These are phyloP conservation scores for Cherax quadricarinatus DNA, from an alignment of 1,140 invertebrate genomes.

Conservation along the genomic window DNA sequence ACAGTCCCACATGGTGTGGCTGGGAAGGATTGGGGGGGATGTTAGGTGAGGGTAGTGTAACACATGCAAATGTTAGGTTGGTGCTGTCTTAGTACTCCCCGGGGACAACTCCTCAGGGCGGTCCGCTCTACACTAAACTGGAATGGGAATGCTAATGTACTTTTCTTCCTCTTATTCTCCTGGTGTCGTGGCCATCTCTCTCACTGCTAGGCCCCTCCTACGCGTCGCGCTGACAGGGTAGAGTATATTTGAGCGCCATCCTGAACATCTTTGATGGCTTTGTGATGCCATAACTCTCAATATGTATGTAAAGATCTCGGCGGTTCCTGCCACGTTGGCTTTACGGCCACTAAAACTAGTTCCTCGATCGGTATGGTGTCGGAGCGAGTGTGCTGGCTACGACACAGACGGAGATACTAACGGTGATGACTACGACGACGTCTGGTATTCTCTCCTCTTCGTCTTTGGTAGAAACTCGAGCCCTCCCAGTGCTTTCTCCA, in stretches of 20 bases:
- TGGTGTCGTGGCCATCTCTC: neutral
- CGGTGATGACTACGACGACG: no score
- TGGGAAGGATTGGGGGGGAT: no score
- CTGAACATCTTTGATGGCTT: conserved; percentile 34
- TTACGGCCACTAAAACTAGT: conserved; percentile 43
- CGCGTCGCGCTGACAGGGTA: neutral
- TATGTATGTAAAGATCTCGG: conserved; percentile 55
- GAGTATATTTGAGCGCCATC: conserved; percentile 15
- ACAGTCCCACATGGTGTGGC: no score
- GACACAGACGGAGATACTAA: neutral
- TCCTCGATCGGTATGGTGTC: conserved; percentile 10
- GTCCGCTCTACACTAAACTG: neutral
- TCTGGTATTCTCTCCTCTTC: neutral
- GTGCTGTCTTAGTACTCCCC: neutral
- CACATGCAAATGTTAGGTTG: neutral
- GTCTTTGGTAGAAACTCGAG: neutral
- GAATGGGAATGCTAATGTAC: neutral
- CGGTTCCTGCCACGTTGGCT: conserved; percentile 35
- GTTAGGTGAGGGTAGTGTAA: neutral
- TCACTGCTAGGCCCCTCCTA: neutral
- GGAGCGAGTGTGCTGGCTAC: neutral
- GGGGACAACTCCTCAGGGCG: neutral
- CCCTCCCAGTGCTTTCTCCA: neutral
- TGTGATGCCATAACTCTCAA: conserved; percentile 47
- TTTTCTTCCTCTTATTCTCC: neutral